phyloP scores from a whole-genome alignment of 1,140 invertebrate species.

The Caenorhabditis latens region DNA sequence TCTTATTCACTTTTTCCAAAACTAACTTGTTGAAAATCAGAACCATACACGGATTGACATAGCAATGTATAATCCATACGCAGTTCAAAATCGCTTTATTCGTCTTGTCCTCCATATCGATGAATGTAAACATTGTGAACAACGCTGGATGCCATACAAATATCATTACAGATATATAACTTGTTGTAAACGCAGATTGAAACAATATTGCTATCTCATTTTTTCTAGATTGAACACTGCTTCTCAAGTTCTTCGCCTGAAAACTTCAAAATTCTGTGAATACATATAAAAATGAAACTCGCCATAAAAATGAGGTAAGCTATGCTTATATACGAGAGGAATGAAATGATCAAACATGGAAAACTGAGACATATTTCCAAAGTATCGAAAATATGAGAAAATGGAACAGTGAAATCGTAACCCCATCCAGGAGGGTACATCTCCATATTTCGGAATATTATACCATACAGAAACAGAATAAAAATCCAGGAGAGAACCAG shows the following conservation, averaged over 20 bases:
- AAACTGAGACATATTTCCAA: not conserved
- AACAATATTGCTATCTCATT: constrained; percentile 8
- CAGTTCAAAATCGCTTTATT: not conserved
- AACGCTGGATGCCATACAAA: not conserved
- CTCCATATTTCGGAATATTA: not conserved
- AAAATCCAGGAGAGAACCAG: not conserved
- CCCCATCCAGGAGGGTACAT: not conserved
- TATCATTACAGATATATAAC: not conserved
- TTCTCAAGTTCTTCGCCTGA: constrained; percentile 9
- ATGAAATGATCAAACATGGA: constrained; percentile 17
- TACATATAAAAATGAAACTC: no score
- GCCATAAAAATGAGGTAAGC: not conserved
- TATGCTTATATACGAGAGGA: not conserved
- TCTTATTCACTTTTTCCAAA: not conserved
- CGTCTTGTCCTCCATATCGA: not conserved
- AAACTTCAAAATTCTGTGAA: not conserved
- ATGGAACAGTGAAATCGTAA: constrained; percentile 1
- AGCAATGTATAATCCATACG: not conserved
- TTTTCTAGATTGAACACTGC: not conserved
- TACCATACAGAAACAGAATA: not conserved
- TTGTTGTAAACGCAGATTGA: not conserved
- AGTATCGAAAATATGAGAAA: constrained; percentile 12
- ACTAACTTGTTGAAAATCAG: not conserved
- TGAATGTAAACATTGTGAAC: not conserved
- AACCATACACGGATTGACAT: constrained; percentile 4